Base-by-base conservation (phyloP, 2,113 vertebrate species). In the Damaliscus lunatus region DNA sequence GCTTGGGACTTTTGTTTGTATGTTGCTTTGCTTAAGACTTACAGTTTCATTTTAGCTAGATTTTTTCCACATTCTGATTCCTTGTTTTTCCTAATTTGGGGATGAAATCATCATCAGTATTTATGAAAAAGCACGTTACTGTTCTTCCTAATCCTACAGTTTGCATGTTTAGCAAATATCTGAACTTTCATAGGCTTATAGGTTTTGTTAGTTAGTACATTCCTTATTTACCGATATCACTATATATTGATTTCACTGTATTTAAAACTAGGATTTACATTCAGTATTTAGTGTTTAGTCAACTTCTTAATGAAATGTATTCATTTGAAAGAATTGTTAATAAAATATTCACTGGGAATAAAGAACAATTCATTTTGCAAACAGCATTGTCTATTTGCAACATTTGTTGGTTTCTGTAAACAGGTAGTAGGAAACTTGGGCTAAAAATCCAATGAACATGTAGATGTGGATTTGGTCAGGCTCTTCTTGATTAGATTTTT, bases 351-450 rank as follows among this genome's bases (percentile, higher is more conserved):
- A 83, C 3, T 85, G 13, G n/a, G 2, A 80, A 40, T 53, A 88
- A 95, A 88, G 36, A 71, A 74, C 53, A 92, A 94, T 94, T 90
- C 19, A 88, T 88, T 97, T 96, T 87, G 21, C 19, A 95, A 94
- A 57, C 16, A n/a, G 6, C 29, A 36, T 64, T 8, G 53, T 85
- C 23, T 50, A 43, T 89, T 86, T 92, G 11, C 15, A 94, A 14
- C 71, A 43, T 77, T 77, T 77, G 71, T 77, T 77, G 43, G 77
- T n/a, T 96, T 12, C 7, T 86, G 43, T 46, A 97, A 97, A 93
- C 10, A 93, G 40, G 52, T 46, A 10, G 40, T 33, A 77, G 21
- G 6, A 43, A 97, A 89, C 7, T 85, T 53, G 10, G 78, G 52
- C 12, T 43, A 94, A 19, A 62, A 90, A 78, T 46, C 0, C 0